phyloP scores from a whole-genome alignment of 53 echinoderm and acorn worm genomes.

The Holothuria leucospilota region DNA sequence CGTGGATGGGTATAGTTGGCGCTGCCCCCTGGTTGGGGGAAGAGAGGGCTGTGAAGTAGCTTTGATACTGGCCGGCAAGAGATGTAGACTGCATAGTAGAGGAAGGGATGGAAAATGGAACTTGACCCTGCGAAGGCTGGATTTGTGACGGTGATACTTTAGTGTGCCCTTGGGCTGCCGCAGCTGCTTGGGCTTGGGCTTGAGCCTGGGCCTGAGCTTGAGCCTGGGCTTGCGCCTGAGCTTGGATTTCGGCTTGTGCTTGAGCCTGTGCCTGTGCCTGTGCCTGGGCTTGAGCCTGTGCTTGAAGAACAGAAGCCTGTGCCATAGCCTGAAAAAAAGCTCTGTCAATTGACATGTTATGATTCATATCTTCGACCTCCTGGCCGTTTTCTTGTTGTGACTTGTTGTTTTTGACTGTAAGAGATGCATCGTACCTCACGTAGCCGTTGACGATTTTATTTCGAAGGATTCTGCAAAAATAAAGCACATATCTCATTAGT shows the following conservation, averaged over 20 bases:
- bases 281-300: conserved; percentile 19
- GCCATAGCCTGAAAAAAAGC: conserved; percentile 58
- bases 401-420: conserved; percentile 77
- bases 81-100: background rate
- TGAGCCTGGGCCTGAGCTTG: conserved; percentile 16
- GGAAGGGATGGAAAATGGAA: no score
- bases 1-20: conserved; percentile 61
- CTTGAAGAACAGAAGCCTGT: conserved; percentile 26
- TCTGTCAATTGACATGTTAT: conserved; percentile 20
- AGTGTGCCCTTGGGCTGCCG: no score
- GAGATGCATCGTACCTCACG: conserved; percentile 77
- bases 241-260: conserved; percentile 18
- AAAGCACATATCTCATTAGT: background rate
- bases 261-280: conserved; percentile 26
- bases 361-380: conserved; percentile 23
- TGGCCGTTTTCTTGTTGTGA: background rate
- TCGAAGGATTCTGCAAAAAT: conserved; percentile 76
- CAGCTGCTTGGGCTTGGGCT: no score
- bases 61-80: conserved; percentile 60
- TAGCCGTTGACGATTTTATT: conserved; percentile 94
- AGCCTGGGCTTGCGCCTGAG: conserved; percentile 20
- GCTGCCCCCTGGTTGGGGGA: conserved; percentile 30
- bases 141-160: no score
- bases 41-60: conserved; percentile 48
- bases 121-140: no score